Conservation (phyloP, 2,113 vertebrate species). For the Geothlypis trichas region DNA sequence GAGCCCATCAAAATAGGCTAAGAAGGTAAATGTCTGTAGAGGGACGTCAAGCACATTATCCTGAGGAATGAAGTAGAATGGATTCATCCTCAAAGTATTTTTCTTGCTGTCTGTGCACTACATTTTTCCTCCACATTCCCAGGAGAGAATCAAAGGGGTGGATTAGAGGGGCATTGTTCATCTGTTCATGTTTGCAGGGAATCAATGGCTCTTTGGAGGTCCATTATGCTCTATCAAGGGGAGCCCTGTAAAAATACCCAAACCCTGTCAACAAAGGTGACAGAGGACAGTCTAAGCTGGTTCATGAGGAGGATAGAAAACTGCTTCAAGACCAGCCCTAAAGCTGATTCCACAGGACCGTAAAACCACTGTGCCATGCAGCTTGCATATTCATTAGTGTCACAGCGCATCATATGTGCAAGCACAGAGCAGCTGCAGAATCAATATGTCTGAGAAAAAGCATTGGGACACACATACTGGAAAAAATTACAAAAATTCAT, state of each 20-base stretch:
- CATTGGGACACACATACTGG: neutral
- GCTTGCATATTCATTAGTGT: neutral
- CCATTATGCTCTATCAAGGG: neutral
- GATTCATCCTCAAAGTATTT: neutral
- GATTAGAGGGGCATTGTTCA: fast-evolving
- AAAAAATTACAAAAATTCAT: neutral
- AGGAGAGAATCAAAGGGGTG: neutral
- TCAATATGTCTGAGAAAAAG: neutral
- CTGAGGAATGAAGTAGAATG: neutral
- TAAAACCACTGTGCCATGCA: neutral
- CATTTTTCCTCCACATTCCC: neutral
- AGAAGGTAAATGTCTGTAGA: neutral
- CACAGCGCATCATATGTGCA: neutral
- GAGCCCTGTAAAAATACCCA: neutral
- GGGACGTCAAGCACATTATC: neutral
- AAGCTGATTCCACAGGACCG: neutral
- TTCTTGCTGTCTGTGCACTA: neutral
- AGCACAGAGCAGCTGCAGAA: neutral
- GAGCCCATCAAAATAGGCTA: neutral
- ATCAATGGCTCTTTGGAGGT: neutral
- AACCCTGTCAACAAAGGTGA: fast-evolving
- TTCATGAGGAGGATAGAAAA: neutral
- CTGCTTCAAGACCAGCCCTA: neutral
- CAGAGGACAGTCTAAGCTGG: neutral
- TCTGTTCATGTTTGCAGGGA: neutral